Conservation (phyloP, 53 echinoderm and acorn worm genomes). For the Paelopatides confundens region DNA sequence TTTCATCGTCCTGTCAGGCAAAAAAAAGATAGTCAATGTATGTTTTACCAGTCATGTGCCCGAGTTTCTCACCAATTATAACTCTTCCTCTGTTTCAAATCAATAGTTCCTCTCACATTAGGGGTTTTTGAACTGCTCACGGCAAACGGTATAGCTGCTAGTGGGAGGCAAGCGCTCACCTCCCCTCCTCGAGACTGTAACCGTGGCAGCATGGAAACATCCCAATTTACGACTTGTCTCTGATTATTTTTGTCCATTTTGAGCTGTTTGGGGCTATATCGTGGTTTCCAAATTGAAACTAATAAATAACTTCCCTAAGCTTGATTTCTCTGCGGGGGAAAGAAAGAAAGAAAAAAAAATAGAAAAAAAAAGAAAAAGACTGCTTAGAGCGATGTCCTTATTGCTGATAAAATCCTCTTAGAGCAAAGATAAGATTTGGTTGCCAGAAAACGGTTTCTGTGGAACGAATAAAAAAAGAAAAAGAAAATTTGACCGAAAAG, state of each 20-base stretch:
- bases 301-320: slow-evolving; percentile 39
- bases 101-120: neutral
- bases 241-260: slow-evolving; percentile 47
- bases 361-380: neutral
- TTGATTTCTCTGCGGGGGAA: slow-evolving; percentile 42
- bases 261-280: slow-evolving; percentile 45
- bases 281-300: slow-evolving; percentile 47
- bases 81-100: neutral
- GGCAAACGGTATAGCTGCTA: neutral
- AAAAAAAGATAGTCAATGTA: too few species aligned
- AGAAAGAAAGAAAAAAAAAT: too few species aligned
- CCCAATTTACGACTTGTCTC: slow-evolving; percentile 43
- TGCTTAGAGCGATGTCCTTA: slow-evolving; percentile 12
- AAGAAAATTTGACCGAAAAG: neutral
- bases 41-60: neutral
- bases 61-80: slow-evolving; percentile 3
- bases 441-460: neutral
- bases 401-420: slow-evolving; percentile 36
- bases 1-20: too few species aligned
- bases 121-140: neutral
- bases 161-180: neutral
- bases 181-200: neutral
- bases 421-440: slow-evolving; percentile 28
- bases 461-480: neutral
- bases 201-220: slow-evolving; percentile 19